These are phyloP conservation scores for Meandrina meandrites DNA, from an alignment of 92 coral and sea anemone species.

Conservation along the genomic window DNA sequence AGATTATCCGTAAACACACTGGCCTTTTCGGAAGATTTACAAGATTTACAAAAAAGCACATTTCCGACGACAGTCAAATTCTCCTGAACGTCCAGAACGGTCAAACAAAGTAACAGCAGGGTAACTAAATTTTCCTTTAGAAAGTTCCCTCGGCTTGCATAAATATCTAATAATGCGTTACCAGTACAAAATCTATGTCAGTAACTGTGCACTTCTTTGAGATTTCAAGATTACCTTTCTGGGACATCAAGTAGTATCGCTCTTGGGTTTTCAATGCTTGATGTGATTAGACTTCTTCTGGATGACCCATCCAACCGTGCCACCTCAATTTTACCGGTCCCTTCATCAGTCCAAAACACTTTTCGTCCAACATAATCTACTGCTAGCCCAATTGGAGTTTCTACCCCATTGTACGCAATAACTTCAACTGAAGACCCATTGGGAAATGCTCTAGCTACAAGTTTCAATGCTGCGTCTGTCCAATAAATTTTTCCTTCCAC, in stretches of 20 bases:
- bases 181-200: too few species aligned
- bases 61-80: too few species aligned
- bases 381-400: slow-evolving; percentile 49
- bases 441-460: slow-evolving; percentile 40
- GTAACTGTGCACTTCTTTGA: too few species aligned
- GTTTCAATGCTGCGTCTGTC: slow-evolving; percentile 40
- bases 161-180: too few species aligned
- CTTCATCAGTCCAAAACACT: slow-evolving; percentile 55
- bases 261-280: slow-evolving; percentile 35
- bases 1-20: too few species aligned
- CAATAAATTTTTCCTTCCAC: slow-evolving; percentile 58
- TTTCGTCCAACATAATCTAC: slow-evolving; percentile 50
- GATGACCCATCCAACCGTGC: slow-evolving; percentile 49
- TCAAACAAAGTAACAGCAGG: too few species aligned
- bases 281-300: slow-evolving; percentile 30
- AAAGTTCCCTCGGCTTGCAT: too few species aligned
- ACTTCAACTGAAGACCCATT: slow-evolving; percentile 44
- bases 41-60: too few species aligned
- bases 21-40: too few species aligned
- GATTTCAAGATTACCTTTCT: slow-evolving; percentile 29
- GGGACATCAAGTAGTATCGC: slow-evolving; percentile 47
- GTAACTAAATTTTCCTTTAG: too few species aligned
- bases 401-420: too few species aligned
- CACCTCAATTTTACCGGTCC: slow-evolving; percentile 44
- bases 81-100: too few species aligned